Evolutionary conservation across 2,797 vertebrate species (phyloP).

Genomic region (Pempheris klunzingeri): DNA sequence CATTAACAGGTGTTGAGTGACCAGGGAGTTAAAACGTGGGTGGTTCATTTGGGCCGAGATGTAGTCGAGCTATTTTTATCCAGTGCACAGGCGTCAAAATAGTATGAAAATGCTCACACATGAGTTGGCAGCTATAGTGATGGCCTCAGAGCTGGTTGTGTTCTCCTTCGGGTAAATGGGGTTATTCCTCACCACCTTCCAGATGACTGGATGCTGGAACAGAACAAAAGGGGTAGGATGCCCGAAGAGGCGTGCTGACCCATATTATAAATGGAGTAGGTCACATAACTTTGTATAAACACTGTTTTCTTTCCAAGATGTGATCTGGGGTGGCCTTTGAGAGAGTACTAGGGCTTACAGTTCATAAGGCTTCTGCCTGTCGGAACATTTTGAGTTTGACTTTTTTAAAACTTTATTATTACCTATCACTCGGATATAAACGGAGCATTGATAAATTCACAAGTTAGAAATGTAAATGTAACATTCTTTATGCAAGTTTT

Average conservation of each 20-base stretch:
- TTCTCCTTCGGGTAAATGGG: slow-evolving; percentile 23
- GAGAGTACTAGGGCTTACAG: neutral
- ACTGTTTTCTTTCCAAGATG: slow-evolving; percentile 10
- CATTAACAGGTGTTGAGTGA: neutral
- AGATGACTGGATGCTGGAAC: slow-evolving; percentile 43
- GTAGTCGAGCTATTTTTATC: neutral
- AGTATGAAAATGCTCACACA: neutral
- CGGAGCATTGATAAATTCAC: neutral
- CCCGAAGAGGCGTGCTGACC: slow-evolving; percentile 41
- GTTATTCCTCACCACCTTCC: slow-evolving; percentile 44
- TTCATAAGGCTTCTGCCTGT: slow-evolving; percentile 9
- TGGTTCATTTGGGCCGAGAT: neutral
- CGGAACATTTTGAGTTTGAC: too few species aligned
- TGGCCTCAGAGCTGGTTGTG: slow-evolving; percentile 22
- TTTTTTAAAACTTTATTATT: too few species aligned
- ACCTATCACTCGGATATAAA: too few species aligned
- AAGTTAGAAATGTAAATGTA: too few species aligned
- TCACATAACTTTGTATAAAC: slow-evolving; percentile 6
- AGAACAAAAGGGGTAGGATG: slow-evolving; percentile 28
- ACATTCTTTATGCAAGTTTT: too few species aligned
- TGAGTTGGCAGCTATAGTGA: neutral
- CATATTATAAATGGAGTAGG: slow-evolving; percentile 28
- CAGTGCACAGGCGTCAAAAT: neutral
- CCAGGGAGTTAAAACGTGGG: neutral
- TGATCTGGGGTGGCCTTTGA: neutral